phyloP scores from a whole-genome alignment of 2,888 invertebrate genomes.

The Crossocerus cetratus region DNA sequence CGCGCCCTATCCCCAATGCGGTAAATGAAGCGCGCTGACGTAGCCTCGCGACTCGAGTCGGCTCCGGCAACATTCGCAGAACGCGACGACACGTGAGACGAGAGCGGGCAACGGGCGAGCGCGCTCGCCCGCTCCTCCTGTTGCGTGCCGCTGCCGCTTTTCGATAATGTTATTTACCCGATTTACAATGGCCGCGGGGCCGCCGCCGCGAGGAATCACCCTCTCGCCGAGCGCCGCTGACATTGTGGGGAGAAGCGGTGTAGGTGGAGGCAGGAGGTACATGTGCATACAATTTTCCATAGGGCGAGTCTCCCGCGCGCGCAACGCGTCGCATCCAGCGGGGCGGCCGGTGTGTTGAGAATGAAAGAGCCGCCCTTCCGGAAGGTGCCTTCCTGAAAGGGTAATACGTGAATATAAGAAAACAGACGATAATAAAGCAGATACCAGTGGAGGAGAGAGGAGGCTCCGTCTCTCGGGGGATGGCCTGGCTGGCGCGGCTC shows the following conservation, averaged over 20 bases:
- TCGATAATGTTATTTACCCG: constrained; percentile 53
- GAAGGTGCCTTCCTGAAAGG: constrained; percentile 12
- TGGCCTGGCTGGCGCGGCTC: constrained; percentile 13
- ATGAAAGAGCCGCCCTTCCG: constrained; percentile 17
- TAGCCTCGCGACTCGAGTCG: constrained; percentile 28
- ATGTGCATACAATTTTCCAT: constrained; percentile 7
- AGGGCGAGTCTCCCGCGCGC: constrained; percentile 10
- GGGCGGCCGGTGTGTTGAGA: constrained; percentile 11
- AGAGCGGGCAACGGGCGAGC: too few relatives aligned
- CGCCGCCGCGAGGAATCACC: neutral
- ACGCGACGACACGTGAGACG: too few relatives aligned
- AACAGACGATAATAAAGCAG: constrained; percentile 10
- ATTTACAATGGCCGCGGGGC: constrained; percentile 41
- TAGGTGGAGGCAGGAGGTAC: constrained; percentile 16
- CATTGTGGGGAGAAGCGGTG: constrained; percentile 18
- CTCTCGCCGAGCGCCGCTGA: too few relatives aligned
- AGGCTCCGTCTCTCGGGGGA: constrained; percentile 1
- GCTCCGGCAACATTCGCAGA: too few relatives aligned
- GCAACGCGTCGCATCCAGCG: too few relatives aligned
- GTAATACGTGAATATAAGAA: constrained; percentile 22
- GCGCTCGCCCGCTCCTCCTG: neutral
- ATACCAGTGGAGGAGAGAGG: neutral
- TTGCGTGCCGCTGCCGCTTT: constrained; percentile 34
- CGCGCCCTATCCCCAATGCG: constrained; percentile 34
- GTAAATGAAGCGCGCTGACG: constrained; percentile 51